These are phyloP conservation scores for Fragum fragum DNA, from an alignment of 2,888 invertebrate genomes.

Conservation along the genomic window DNA sequence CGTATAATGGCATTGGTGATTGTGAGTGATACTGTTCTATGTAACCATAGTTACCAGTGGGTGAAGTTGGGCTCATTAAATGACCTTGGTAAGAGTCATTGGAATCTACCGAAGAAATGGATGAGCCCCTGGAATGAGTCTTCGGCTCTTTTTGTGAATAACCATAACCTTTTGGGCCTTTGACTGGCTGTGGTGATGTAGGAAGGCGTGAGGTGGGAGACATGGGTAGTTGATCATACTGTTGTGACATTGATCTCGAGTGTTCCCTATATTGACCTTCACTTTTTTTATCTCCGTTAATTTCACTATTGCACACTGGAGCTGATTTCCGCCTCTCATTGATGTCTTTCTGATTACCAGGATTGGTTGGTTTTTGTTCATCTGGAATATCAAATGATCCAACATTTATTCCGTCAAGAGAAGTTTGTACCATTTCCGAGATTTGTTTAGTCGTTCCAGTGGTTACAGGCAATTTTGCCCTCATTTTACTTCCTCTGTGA, in stretches of 20 bases:
- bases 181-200: conserved; percentile 43
- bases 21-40: conserved; percentile 29
- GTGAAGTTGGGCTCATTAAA: conserved; percentile 52
- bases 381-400: conserved; percentile 69
- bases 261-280: conserved; percentile 64
- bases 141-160: conserved; percentile 42
- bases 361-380: conserved; percentile 66
- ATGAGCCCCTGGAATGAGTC: conserved; percentile 64
- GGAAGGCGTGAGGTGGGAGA: conserved; percentile 40
- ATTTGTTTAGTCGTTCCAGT: conserved; percentile 83
- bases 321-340: conserved; percentile 73
- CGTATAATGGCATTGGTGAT: conserved; percentile 43
- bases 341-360: conserved; percentile 54
- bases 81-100: conserved; percentile 46
- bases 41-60: conserved; percentile 27
- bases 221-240: conserved; percentile 51
- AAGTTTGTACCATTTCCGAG: conserved; percentile 82
- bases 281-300: conserved; percentile 58
- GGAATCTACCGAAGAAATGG: conserved; percentile 63
- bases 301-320: conserved; percentile 59
- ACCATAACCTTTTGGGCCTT: conserved; percentile 41
- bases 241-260: conserved; percentile 57
- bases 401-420: conserved; percentile 74
- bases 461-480: conserved; percentile 81
- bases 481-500: conserved; percentile 78